phyloP scores from a whole-genome alignment of 2,888 invertebrate species.

The Sinhomidia bicolor region DNA sequence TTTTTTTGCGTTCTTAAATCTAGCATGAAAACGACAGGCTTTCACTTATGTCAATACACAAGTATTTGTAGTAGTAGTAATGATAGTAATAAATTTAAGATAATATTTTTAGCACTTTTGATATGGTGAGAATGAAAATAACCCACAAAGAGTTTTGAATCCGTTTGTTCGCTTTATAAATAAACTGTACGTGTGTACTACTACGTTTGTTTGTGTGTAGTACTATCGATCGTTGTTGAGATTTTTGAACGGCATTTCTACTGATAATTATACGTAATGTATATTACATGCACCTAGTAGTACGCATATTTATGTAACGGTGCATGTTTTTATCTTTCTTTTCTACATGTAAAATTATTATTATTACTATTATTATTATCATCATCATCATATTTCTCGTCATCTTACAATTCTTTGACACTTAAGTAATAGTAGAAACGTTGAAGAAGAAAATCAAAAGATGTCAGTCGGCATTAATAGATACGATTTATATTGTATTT shows the following conservation, averaged over 20 bases:
- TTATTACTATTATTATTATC: too few relatives aligned
- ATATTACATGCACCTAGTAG: background rate
- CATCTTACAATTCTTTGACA: background rate
- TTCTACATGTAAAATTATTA: background rate
- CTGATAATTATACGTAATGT: background rate
- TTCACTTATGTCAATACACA: background rate
- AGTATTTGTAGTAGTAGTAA: too few relatives aligned
- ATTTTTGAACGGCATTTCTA: background rate
- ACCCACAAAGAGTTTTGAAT: slow-evolving; percentile 45
- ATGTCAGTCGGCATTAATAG: slow-evolving; percentile 11
- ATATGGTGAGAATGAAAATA: slow-evolving; percentile 53
- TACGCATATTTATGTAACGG: background rate
- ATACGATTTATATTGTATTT: slow-evolving; percentile 22
- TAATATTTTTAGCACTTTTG: slow-evolving; percentile 61
- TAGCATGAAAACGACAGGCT: slow-evolving; percentile 18
- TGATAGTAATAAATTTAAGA: too few relatives aligned
- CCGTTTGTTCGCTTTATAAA: slow-evolving; percentile 4
- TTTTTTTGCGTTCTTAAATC: background rate
- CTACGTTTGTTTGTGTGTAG: too few relatives aligned
- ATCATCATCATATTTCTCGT: too few relatives aligned
- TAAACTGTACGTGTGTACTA: background rate
- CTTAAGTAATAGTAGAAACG: background rate
- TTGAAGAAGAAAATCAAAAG: background rate
- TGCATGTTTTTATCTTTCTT: background rate
- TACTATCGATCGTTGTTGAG: background rate